Percentiles rank a stretch among this genome's conserved stretches.
Evolutionary conservation across 2,888 invertebrate genomes (phyloP).

Genomic region (Lasius platythorax): DNA sequence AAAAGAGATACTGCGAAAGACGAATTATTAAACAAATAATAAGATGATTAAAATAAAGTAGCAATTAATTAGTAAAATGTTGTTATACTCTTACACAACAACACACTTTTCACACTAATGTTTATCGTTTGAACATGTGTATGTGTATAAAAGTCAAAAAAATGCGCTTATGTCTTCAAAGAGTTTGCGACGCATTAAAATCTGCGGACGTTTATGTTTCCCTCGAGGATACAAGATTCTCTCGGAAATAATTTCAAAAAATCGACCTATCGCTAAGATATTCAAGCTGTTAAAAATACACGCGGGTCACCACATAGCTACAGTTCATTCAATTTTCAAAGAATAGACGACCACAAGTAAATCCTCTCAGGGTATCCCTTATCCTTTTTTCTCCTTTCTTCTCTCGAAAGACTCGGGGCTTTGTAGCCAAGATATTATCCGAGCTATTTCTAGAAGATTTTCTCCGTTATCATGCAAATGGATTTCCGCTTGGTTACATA

Average conservation of each 20-base stretch:
- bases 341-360: constrained; percentile 25
- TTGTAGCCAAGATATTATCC: constrained; percentile 40
- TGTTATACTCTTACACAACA: neutral
- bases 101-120: neutral
- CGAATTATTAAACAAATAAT: neutral
- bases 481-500: constrained; percentile 53
- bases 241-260: constrained; percentile 7
- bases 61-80: neutral
- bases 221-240: neutral
- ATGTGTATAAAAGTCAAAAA: neutral
- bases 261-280: neutral
- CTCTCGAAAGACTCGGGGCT: neutral
- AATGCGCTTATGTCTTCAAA: neutral
- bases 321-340: constrained; percentile 7
- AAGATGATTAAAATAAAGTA: neutral
- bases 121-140: neutral
- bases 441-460: constrained; percentile 37
- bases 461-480: constrained; percentile 46
- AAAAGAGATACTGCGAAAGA: neutral
- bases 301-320: neutral
- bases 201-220: neutral
- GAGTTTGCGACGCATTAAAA: neutral
- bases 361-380: neutral
- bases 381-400: constrained; percentile 8
- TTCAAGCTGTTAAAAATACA: constrained; percentile 29